Conservation (phyloP, 2,113 vertebrate species). For the Sinosuthora webbiana region DNA sequence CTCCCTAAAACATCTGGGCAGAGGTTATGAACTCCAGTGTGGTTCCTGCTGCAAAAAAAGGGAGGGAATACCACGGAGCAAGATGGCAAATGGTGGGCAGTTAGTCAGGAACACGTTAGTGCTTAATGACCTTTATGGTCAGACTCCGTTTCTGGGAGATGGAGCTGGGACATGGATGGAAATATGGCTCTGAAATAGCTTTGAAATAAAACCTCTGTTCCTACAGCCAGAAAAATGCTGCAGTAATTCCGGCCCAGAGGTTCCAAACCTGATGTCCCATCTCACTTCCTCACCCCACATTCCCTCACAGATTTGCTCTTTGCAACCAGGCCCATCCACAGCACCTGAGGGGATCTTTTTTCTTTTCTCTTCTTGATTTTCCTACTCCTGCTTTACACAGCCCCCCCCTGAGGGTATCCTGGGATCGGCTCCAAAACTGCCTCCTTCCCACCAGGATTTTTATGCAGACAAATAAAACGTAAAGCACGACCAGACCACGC, state of each 20-base stretch:
- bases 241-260: not conserved
- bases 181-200: not conserved
- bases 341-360: not conserved
- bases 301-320: not conserved
- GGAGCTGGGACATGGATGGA: not conserved
- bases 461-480: not conserved
- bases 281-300: not conserved
- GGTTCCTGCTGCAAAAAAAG: not conserved
- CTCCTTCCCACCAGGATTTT: not conserved
- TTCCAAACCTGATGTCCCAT: not conserved
- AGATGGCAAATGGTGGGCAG: not conserved
- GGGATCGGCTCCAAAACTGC: not conserved
- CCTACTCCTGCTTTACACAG: not conserved
- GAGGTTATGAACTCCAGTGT: not conserved
- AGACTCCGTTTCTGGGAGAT: not conserved
- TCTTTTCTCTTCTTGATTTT: not conserved
- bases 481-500: not conserved
- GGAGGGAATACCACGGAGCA: not conserved
- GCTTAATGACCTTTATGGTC: not conserved
- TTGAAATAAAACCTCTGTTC: not conserved
- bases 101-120: not conserved
- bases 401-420: not conserved
- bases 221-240: not conserved
- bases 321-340: not conserved
- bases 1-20: not conserved